phyloP scores from a whole-genome alignment of 2,888 invertebrate genomes.

The Euproctis similis region DNA sequence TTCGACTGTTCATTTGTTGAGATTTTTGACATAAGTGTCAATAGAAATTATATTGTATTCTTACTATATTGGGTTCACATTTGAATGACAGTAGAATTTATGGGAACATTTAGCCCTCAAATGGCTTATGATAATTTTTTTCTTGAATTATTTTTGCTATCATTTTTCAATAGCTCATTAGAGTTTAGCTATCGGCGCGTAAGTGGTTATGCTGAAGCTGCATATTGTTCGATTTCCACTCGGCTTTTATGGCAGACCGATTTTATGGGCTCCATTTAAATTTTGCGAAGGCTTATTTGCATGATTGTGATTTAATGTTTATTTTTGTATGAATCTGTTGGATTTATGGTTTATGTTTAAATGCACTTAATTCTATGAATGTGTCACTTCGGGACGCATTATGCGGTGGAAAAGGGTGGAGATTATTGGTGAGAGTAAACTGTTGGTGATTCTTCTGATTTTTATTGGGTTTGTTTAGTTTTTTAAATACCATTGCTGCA shows the following conservation, averaged over 20 bases:
- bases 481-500: no score
- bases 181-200: slow-evolving; percentile 54
- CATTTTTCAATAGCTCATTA: slow-evolving; percentile 77
- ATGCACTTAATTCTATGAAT: slow-evolving; percentile 42
- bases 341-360: slow-evolving; percentile 48
- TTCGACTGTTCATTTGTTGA: slow-evolving; percentile 39
- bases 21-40: slow-evolving; percentile 5
- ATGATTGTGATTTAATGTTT: slow-evolving; percentile 70
- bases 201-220: slow-evolving; percentile 48
- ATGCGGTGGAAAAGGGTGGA: slow-evolving; percentile 19
- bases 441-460: no score
- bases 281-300: slow-evolving; percentile 67
- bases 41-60: slow-evolving; percentile 1
- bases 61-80: slow-evolving; percentile 12
- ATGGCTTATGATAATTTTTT: slow-evolving; percentile 64
- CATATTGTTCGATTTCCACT: slow-evolving; percentile 42
- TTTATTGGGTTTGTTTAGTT: no score
- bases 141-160: slow-evolving; percentile 68
- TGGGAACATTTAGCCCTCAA: slow-evolving; percentile 56
- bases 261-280: slow-evolving; percentile 70
- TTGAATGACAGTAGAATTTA: slow-evolving; percentile 13
- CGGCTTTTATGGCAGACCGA: slow-evolving; percentile 59
- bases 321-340: slow-evolving; percentile 42
- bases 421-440: slow-evolving; percentile 8
- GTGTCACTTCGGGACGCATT: slow-evolving; percentile 24